Evolutionary conservation across 2,113 vertebrate genomes (phyloP).

Genomic region (Siniperca knerii): DNA sequence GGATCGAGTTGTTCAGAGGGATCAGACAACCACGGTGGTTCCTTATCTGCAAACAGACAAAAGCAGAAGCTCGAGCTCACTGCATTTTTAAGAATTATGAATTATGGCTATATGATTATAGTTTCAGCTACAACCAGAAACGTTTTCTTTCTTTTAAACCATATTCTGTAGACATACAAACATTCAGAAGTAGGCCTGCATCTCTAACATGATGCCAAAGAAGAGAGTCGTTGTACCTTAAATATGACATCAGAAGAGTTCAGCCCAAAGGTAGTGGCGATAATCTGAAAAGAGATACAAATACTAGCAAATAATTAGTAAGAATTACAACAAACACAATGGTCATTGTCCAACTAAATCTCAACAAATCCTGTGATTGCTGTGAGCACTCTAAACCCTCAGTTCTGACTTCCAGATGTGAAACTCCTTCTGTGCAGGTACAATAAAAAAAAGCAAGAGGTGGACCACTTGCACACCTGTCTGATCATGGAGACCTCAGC

Average conservation of each 20-base stretch:
- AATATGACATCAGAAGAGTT: conserved; percentile 64
- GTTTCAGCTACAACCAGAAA: neutral
- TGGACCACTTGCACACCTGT: conserved; percentile 60
- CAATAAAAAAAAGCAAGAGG: neutral
- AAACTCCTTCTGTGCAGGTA: neutral
- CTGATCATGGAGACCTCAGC: conserved; percentile 59
- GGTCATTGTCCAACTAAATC: no score
- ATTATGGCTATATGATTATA: neutral
- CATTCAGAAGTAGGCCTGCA: neutral
- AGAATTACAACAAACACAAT: no score
- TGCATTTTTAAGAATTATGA: neutral
- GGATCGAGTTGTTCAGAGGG: conserved; percentile 77
- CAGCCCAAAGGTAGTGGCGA: conserved; percentile 74
- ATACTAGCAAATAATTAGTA: neutral
- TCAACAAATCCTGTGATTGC: no score
- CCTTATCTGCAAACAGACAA: conserved; percentile 74
- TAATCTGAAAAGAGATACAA: conserved; percentile 67
- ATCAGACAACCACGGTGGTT: conserved; percentile 80
- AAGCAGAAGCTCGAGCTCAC: neutral
- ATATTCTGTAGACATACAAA: neutral
- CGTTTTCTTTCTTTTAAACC: neutral
- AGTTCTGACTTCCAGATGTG: no score
- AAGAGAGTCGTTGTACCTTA: conserved; percentile 68
- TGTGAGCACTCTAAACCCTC: no score
- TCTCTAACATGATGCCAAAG: neutral